A percentile compares a stretch with the other conserved stretches of the same genome.
These are phyloP conservation scores for Campylomormyrus numenius DNA, from an alignment of 2,113 vertebrate genomes.

Conservation along the genomic window DNA sequence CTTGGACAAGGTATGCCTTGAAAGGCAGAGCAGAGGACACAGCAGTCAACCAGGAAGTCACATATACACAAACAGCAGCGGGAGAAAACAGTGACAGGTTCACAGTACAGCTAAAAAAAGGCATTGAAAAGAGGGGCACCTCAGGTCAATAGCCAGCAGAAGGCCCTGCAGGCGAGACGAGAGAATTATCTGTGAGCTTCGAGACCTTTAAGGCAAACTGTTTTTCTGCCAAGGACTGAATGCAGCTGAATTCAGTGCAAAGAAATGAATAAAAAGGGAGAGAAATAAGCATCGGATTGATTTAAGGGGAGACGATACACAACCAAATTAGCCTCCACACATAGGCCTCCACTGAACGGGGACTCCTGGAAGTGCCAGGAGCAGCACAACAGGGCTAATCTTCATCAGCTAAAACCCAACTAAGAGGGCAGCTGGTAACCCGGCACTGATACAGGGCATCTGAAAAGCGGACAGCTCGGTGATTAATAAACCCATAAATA, in stretches of 20 bases:
- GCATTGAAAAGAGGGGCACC: not conserved
- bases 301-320: not conserved
- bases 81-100: conserved; percentile 4
- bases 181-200: not conserved
- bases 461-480: not conserved
- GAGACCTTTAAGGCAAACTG: not conserved
- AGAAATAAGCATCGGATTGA: not conserved
- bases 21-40: conserved; percentile 60
- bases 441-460: not conserved
- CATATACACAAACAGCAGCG: conserved; percentile 13
- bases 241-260: not conserved
- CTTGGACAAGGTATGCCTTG: conserved; percentile 69
- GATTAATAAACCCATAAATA: not conserved
- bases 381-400: not conserved
- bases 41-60: conserved; percentile 30
- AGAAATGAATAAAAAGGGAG: not conserved
- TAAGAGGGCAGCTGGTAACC: not conserved
- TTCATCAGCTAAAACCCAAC: not conserved
- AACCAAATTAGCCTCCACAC: not conserved
- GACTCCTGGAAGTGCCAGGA: not conserved
- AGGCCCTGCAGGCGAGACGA: not conserved
- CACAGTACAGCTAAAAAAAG: not conserved
- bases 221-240: not conserved
- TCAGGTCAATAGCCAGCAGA: not conserved
- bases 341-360: not conserved